Conservation (phyloP, 2,113 vertebrate genomes). For the Mormoops blainvillei region DNA sequence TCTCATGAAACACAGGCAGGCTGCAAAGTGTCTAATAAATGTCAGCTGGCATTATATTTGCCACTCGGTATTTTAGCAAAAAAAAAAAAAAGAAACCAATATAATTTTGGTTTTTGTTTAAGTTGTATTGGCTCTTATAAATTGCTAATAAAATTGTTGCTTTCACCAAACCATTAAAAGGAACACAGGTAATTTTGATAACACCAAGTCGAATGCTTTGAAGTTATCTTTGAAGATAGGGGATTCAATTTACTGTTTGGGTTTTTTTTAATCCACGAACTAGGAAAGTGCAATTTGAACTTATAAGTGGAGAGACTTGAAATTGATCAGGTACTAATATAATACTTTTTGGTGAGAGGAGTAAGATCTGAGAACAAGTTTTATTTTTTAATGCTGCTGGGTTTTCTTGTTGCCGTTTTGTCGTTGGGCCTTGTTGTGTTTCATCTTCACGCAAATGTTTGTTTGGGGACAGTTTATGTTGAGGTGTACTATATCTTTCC, state of each 20-base stretch:
- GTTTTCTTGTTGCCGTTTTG: background rate
- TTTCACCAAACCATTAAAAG: background rate
- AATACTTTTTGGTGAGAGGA: background rate
- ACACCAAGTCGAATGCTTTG: background rate
- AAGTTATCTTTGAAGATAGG: background rate
- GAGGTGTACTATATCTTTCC: conserved; percentile 36
- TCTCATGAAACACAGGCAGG: background rate
- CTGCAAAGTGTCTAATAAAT: background rate
- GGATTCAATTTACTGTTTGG: background rate
- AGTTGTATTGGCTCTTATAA: background rate
- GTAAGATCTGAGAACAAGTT: background rate
- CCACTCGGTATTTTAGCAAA: background rate
- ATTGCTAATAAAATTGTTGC: background rate
- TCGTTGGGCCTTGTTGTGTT: background rate
- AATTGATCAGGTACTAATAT: background rate
- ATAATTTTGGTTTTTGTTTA: background rate
- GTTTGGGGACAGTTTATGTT: conserved; percentile 71
- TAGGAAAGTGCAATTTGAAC: background rate
- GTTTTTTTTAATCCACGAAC: background rate
- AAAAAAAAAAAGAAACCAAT: background rate
- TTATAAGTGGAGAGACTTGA: background rate
- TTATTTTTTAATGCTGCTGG: background rate
- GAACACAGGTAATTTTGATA: background rate
- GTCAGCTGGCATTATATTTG: background rate
- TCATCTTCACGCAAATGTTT: conserved; percentile 66